Evolutionary conservation across 2,888 invertebrate species (phyloP).

Genomic region (Synergus umbraculus): DNA sequence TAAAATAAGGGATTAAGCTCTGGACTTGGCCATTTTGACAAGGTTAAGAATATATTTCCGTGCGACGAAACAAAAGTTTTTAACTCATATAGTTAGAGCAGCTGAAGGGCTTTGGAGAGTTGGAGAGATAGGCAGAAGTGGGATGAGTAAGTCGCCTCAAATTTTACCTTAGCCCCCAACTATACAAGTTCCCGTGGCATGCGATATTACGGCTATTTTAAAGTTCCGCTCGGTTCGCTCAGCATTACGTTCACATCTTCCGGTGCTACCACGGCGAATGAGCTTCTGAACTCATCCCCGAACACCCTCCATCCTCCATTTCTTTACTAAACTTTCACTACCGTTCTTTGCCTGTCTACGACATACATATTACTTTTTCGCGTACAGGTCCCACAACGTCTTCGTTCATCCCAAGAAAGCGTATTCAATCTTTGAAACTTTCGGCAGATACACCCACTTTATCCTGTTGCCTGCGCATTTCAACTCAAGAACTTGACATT

Average conservation of each 20-base stretch:
- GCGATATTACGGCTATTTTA: conserved; percentile 48
- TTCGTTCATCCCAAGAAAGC: conserved; percentile 18
- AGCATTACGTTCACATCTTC: conserved; percentile 55
- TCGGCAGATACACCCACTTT: conserved; percentile 19
- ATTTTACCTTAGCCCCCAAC: conserved; percentile 23
- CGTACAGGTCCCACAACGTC: not conserved
- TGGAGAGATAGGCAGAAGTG: not conserved
- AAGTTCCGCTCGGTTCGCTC: conserved; percentile 48
- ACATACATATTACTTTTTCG: conserved; percentile 34
- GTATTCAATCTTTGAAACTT: conserved; percentile 35
- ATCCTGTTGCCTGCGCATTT: conserved; percentile 19
- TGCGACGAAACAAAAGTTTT: not conserved
- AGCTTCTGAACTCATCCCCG: conserved; percentile 40
- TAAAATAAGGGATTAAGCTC: not conserved
- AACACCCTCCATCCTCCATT: conserved; percentile 39
- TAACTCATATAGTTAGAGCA: conserved; percentile 9
- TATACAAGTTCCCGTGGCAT: conserved; percentile 46
- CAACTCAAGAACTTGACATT: not conserved
- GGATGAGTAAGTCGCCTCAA: conserved; percentile 17
- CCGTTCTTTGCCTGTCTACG: conserved; percentile 45
- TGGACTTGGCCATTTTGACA: not conserved
- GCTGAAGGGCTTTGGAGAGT: conserved; percentile 6
- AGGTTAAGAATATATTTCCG: conserved; percentile 13
- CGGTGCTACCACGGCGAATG: conserved; percentile 13
- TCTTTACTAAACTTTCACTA: conserved; percentile 56